Percentiles rank a stretch among this genome's conserved stretches.
These are phyloP conservation scores for Pseudoatta argentina DNA, from an alignment of 1,140 invertebrate genomes.

Conservation along the genomic window DNA sequence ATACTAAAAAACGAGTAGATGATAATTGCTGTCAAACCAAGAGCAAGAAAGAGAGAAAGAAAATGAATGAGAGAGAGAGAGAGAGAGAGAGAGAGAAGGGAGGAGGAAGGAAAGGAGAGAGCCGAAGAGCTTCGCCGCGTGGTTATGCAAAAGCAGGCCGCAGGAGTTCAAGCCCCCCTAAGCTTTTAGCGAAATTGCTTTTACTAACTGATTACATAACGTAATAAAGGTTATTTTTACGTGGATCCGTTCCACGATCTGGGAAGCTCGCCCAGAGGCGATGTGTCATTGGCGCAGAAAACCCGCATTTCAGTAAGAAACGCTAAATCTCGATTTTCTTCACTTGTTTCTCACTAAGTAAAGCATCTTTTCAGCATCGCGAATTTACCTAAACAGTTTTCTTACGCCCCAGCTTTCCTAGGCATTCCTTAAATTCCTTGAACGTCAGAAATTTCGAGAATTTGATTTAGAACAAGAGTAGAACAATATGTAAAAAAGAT, in stretches of 20 bases:
- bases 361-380: not conserved
- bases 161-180: conserved; percentile 44
- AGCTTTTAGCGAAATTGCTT: conserved; percentile 77
- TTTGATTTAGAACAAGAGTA: not conserved
- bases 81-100: not conserved
- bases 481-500: not conserved
- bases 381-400: not conserved
- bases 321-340: conserved; percentile 22
- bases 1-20: conserved; percentile 67
- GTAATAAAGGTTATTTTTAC: conserved; percentile 75
- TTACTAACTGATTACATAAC: conserved; percentile 77
- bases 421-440: not conserved
- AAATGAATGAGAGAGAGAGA: not conserved
- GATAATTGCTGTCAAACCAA: conserved; percentile 71
- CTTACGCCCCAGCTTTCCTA: not conserved
- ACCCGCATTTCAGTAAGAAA: conserved; percentile 24
- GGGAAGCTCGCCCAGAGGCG: conserved; percentile 56
- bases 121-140: conserved; percentile 25
- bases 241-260: conserved; percentile 52
- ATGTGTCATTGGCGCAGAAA: conserved; percentile 62
- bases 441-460: not conserved
- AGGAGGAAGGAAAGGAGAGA: not conserved
- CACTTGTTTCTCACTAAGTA: not conserved
- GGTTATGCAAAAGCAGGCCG: conserved; percentile 74
- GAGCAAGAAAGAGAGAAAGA: not conserved